Base-by-base conservation (phyloP, 2,888 invertebrate genomes). In the Yponomeuta sedellus region DNA sequence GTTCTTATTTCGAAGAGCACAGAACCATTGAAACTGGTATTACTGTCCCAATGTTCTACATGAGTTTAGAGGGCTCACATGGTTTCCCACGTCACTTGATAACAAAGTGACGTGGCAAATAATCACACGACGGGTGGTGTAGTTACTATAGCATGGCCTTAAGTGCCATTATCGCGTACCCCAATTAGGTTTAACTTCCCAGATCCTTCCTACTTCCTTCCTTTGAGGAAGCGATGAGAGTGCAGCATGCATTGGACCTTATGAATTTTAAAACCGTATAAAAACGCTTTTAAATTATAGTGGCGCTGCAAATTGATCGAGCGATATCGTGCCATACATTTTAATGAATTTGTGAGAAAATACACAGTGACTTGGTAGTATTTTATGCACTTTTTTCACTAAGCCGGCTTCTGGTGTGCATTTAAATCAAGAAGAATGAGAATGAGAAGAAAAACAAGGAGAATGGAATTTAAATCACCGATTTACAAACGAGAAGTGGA, bases 111-210 rank as follows among this genome's bases (percentile, higher is more conserved):
- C 76, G 79, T 73, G 75, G 75, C 75, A 75, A 80, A 84, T 81
- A 81, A 79, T 81, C 76, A 74, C 79, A 67, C 86, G 67, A 73
- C 83, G 84, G 86, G 87, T 81, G 87, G 87, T 82, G 85, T 67
- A 66, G 69, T 58, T 44, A 44, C 44, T 44, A 44, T 10, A 44
- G 2, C 44, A 44, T 12, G 2, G 44, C 68, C 62, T 66, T 39
- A 44, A 63, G 52, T 16, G 64, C 25, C 28, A 64, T 28, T 64
- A 52, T 63, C n/a, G 16, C 20, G 1, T 10, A 19, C 10, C 10
- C n/a, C 10, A 20, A 61, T 34, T n/a, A 11, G 0, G 4, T 28
- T 61, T 28, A 12, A 6, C 34, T 28, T 5, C n/a, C 11, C 19
- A 40, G 20, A 44, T 63, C 52, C 63, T 40, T 63, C 63, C 63